Base-by-base conservation (phyloP, 2,888 invertebrate genomes). In the Erebia ligea region DNA sequence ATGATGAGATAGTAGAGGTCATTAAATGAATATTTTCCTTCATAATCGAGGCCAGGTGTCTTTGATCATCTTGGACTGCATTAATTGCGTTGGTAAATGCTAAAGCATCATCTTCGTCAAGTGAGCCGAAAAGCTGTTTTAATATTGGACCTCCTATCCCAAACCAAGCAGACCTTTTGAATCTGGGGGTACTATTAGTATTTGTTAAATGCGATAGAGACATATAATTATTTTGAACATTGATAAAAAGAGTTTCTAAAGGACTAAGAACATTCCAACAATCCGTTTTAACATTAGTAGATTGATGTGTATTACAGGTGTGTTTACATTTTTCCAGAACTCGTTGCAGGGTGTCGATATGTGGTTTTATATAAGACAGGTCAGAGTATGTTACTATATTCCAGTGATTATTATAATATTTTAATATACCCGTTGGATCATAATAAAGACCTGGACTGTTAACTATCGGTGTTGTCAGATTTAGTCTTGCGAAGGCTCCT, bases 201-300 rank as follows among this genome's bases (percentile, higher is more conserved):
- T 45, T n/a, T 45, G 67, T 67, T 19, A 67, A n/a, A 48, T 67
- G 67, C 15, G 58, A 67, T 48, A 67, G 58, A 48, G 58, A 67
- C 34, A 58, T 58, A 48, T 58, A 67, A 15, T 67, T 67, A 10
- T 59, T 67, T 48, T 58, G 48, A 21, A 67, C 67, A 59, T 59
- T 67, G 34, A 25, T 67, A 17, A 58, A 67, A 50, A 67, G 34
- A 34, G n/a, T 59, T 67, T 67, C 59, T 59, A 67, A 21, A 9
- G 59, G 59, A 50, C 40, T 67, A 48, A 67, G 59, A 13, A 67
- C 52, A 67, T 67, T 67, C 25, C 50, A 34, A 40, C 59, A 67
- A 25, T 67, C 67, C 2, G 50, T 59, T 34, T 59, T 58, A 13
- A 67, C 50, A n/a, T 48, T 67, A 50, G 59, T 67, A n/a, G 59